Evolutionary conservation across 2,113 vertebrate genomes (phyloP).

Genomic region (Addax nasomaculatus): DNA sequence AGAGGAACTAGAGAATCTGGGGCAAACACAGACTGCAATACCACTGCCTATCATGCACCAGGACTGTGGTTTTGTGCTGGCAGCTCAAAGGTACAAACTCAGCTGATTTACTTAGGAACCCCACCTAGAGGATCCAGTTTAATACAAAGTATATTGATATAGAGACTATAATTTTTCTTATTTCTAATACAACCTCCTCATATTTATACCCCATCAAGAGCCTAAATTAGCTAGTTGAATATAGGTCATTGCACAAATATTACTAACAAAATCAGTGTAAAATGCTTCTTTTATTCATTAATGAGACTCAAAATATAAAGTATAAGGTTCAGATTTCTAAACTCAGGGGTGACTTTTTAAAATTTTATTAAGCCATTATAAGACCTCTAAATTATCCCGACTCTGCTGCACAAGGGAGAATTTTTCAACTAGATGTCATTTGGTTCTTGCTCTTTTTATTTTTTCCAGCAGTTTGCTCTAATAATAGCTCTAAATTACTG

Average conservation of each 20-base stretch:
- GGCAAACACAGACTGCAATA: not conserved
- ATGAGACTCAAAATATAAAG: not conserved
- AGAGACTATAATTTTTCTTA: not conserved
- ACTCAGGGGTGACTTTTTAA: not conserved
- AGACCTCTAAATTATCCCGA: conserved; percentile 6
- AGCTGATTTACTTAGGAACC: not conserved
- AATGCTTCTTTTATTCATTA: not conserved
- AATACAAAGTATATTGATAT: not conserved
- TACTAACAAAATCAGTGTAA: not conserved
- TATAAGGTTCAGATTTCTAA: conserved; percentile 5
- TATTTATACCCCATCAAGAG: not conserved
- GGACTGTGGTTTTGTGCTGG: not conserved
- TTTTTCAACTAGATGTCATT: not conserved
- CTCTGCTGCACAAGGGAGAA: not conserved
- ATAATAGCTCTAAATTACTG: not conserved
- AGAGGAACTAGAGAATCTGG: not conserved
- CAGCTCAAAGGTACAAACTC: not conserved
- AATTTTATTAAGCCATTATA: not conserved
- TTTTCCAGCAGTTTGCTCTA: not conserved
- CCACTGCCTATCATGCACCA: fast-evolving
- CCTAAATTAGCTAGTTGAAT: not conserved
- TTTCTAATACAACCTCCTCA: not conserved
- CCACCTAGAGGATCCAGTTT: not conserved
- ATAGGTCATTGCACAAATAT: not conserved
- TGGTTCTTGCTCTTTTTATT: not conserved